Percentiles rank a stretch among this genome's conserved stretches.
These are phyloP conservation scores for Alauda arvensis DNA, from an alignment of 2,797 vertebrate species.

Conservation along the genomic window DNA sequence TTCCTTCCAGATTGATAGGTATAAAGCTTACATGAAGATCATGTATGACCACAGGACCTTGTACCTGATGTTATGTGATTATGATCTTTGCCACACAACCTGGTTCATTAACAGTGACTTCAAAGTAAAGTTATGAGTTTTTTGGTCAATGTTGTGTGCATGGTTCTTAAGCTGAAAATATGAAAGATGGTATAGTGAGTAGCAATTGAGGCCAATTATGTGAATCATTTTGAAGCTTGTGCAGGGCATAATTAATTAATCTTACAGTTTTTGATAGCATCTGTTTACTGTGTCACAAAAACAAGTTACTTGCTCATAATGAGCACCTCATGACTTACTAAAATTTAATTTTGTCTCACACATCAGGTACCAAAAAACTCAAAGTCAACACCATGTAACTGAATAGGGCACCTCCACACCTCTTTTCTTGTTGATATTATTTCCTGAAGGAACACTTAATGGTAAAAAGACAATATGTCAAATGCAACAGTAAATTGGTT, in stretches of 20 bases:
- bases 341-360: slow-evolving; percentile 5
- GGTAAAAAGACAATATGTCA: slow-evolving; percentile 49
- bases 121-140: not conserved
- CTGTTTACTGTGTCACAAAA: not conserved
- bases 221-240: not conserved
- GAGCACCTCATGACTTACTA: not conserved
- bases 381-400: not conserved
- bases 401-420: not conserved
- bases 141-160: not conserved
- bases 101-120: not conserved
- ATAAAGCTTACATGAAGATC: not conserved
- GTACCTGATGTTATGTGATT: not conserved
- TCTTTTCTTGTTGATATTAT: slow-evolving; percentile 32
- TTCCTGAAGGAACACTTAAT: slow-evolving; percentile 30
- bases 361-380: not conserved
- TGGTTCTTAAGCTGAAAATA: not conserved
- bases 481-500: slow-evolving; percentile 45
- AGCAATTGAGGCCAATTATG: not conserved
- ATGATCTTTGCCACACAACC: not conserved
- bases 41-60: not conserved
- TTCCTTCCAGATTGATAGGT: not conserved
- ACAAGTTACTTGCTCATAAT: not conserved
- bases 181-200: not conserved
- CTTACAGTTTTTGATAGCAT: not conserved
- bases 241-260: not conserved